Evolutionary conservation across 2,113 vertebrate genomes (phyloP), one percentile per base, ranked within the genome.

Genomic region (Syngnathoides biaculeatus): DNA sequence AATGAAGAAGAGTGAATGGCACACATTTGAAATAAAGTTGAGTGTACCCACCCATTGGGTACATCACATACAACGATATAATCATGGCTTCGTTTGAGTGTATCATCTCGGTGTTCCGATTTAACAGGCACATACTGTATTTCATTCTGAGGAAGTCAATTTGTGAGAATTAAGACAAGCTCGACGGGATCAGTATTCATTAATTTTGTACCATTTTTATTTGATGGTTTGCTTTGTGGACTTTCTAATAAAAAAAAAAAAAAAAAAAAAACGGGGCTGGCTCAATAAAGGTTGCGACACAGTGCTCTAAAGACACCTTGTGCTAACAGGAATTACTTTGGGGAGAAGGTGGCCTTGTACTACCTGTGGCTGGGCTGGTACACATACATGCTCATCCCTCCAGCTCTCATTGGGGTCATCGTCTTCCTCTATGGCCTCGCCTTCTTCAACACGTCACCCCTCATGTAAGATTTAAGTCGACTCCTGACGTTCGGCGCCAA

Each of bases 361-460:
- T 97, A 95, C 2, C 89, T 94, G 71, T 99, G 97, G 96, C 86
- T 98, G 52, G 94, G 95, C 69, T 98, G 95, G 95, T 98, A 98
- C 85, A 98, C 95, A n/a, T 89, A 35, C 65, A 86, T 96, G 82
- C 92, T 98, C 69, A 64, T 91, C 8, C 73, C 92, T 0, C 95
- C 95, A 0, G 93, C 96, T 0, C 0, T 83, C 20, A 78, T 72
- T 0, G 96, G 97, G 27, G 4, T 94, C 53, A 0, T 92, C 1
- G 65, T 95, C 52, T 91, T 96, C 8, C 88, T 95, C 38, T 92
- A 92, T 22, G 95, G 94, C 50, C 80, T 95, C 3, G 81, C 92
- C 0, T 84, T 89, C 67, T 97, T 95, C 72, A 86, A 79, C 11
- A 90, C 85, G 80, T 94, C 93, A 67, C 95, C 94, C 48, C 90